These are phyloP conservation scores for Cotesia congregata DNA, from an alignment of 2,888 invertebrate species.

Conservation along the genomic window DNA sequence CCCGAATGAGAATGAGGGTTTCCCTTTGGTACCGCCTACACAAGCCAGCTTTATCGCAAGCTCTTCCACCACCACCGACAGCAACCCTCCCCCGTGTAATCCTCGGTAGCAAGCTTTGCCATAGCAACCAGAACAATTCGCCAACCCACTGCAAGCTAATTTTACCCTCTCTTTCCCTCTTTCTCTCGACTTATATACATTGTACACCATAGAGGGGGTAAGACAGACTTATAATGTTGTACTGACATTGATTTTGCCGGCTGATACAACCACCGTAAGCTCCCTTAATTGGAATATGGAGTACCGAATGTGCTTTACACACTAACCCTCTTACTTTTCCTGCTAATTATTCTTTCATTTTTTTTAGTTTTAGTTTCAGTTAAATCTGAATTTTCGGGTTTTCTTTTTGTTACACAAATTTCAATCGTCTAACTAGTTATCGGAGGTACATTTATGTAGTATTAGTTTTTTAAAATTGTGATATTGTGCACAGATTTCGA, in stretches of 20 bases:
- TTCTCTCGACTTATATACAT: constrained; percentile 40
- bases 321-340: constrained; percentile 10
- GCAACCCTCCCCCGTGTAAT: constrained; percentile 2
- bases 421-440: not conserved
- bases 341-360: constrained; percentile 10
- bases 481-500: not conserved
- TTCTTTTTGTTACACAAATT: not conserved
- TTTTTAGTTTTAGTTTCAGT: constrained; percentile 49
- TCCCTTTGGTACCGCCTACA: constrained; percentile 56
- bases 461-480: not conserved
- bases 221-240: not conserved
- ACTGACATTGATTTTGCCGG: not conserved
- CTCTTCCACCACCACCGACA: constrained; percentile 31
- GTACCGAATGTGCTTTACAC: not conserved
- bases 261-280: not conserved
- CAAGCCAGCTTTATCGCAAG: constrained; percentile 19
- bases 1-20: constrained; percentile 64
- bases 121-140: constrained; percentile 69
- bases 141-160: constrained; percentile 65
- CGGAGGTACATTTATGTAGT: constrained; percentile 34
- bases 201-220: constrained; percentile 21
- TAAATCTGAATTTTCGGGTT: constrained; percentile 40
- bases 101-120: constrained; percentile 56
- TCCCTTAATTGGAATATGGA: not conserved
- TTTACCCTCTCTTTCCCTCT: constrained; percentile 38